Evolutionary conservation across 2,113 vertebrate genomes (phyloP).

Genomic region (Columba janthina): DNA sequence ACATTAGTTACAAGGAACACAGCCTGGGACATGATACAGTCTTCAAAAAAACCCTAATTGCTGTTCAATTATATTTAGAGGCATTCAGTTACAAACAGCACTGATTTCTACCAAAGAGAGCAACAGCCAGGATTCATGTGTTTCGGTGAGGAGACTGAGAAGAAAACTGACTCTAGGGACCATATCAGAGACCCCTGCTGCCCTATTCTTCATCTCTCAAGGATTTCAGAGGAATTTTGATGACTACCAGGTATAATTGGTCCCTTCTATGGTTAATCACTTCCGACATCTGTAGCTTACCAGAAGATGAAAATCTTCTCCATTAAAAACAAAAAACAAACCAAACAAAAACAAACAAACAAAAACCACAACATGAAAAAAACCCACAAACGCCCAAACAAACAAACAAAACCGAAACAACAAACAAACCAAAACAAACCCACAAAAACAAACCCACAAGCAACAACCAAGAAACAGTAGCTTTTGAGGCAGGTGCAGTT

Average conservation of each 20-base stretch:
- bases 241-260: background rate
- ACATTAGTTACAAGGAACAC: background rate
- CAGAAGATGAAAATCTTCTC: background rate
- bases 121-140: background rate
- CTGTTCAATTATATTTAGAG: background rate
- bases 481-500: background rate
- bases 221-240: background rate
- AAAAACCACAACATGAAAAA: too few relatives aligned
- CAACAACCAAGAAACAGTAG: background rate
- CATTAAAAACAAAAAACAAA: background rate
- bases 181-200: background rate
- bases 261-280: background rate
- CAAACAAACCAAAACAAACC: too few relatives aligned
- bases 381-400: too few relatives aligned
- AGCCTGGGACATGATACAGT: background rate
- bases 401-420: too few relatives aligned
- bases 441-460: background rate
- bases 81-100: background rate
- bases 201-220: background rate
- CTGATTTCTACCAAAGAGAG: background rate
- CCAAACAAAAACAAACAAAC: too few relatives aligned
- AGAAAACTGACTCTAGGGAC: background rate
- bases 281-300: background rate
- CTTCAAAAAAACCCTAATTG: background rate
- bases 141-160: fast-evolving